Conservation (phyloP, 2,113 vertebrate species). For the Sphaerodactylus townsendi region DNA sequence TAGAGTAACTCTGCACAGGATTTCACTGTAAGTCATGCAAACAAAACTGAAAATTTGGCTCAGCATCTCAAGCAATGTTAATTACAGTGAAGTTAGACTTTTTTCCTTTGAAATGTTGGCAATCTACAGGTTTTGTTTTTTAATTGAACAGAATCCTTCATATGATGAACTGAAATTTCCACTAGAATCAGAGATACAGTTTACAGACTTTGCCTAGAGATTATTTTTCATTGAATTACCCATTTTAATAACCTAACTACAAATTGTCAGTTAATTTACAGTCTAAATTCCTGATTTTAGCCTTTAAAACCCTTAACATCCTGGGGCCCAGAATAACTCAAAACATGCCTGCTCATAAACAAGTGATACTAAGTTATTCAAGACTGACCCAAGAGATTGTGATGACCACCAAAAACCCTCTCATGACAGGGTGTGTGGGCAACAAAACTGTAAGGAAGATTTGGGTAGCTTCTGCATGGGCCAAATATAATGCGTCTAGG, state of each 20-base stretch:
- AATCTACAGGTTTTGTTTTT: not conserved
- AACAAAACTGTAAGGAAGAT: too few relatives aligned
- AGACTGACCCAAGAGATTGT: too few relatives aligned
- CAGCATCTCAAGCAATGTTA: not conserved
- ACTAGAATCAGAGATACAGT: not conserved
- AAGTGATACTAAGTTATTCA: not conserved
- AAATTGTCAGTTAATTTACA: not conserved
- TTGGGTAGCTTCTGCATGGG: too few relatives aligned
- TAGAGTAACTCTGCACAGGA: too few relatives aligned
- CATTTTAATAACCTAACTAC: not conserved
- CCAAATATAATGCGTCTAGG: too few relatives aligned
- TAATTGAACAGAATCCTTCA: not conserved
- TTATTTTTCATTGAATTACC: not conserved
- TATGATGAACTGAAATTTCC: not conserved
- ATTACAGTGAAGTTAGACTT: not conserved
- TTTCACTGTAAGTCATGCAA: not conserved
- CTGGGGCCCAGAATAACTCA: not conserved
- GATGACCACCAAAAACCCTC: too few relatives aligned
- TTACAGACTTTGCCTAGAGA: not conserved
- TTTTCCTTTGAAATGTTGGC: slow-evolving; percentile 14
- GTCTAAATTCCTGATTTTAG: not conserved
- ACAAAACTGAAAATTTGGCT: not conserved
- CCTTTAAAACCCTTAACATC: not conserved
- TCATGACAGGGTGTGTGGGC: too few relatives aligned
- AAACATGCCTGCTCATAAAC: not conserved